Evolutionary conservation across 2,888 invertebrate genomes (phyloP).

Genomic region (Netelia inedita): DNA sequence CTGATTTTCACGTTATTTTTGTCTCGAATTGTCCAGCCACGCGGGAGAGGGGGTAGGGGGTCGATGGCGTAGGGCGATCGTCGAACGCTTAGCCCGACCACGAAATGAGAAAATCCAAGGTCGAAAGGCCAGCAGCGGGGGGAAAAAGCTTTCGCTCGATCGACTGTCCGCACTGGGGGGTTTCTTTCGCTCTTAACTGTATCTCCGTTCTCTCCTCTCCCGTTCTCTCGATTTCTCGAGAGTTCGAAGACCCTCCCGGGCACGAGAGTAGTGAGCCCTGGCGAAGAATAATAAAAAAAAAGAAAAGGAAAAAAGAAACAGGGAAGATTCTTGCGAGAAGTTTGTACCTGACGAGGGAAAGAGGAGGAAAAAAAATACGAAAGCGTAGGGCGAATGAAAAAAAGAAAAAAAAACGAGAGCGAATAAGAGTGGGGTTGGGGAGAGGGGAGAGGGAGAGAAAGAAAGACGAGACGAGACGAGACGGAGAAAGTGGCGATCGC

Average conservation of each 20-base stretch:
- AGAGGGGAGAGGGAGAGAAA: slow-evolving; percentile 17
- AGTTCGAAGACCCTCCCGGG: slow-evolving; percentile 60
- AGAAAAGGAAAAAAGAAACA: slow-evolving; percentile 29
- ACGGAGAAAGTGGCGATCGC: slow-evolving; percentile 74
- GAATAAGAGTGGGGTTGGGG: slow-evolving; percentile 52
- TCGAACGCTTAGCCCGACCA: slow-evolving; percentile 2
- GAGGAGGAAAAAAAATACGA: slow-evolving; percentile 23
- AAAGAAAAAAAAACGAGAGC: slow-evolving; percentile 35
- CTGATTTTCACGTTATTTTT: slow-evolving; percentile 14
- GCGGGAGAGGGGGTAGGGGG: not conserved
- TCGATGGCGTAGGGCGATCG: not conserved
- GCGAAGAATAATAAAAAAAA: slow-evolving; percentile 28
- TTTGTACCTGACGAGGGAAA: slow-evolving; percentile 55
- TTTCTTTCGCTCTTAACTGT: slow-evolving; percentile 59
- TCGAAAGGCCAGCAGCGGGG: slow-evolving; percentile 30
- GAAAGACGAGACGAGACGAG: slow-evolving; percentile 64
- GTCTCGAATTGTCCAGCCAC: not conserved
- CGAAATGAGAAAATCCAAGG: slow-evolving; percentile 42
- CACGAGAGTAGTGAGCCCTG: slow-evolving; percentile 18
- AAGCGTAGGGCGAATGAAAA: slow-evolving; percentile 55
- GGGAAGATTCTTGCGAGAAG: slow-evolving; percentile 47
- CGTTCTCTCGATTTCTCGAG: slow-evolving; percentile 20
- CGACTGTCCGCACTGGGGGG: slow-evolving; percentile 53
- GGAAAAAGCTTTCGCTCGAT: slow-evolving; percentile 56
- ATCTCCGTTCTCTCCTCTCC: slow-evolving; percentile 49